Conservation (phyloP, 1,140 invertebrate genomes). For the Maconellicoccus hirsutus region DNA sequence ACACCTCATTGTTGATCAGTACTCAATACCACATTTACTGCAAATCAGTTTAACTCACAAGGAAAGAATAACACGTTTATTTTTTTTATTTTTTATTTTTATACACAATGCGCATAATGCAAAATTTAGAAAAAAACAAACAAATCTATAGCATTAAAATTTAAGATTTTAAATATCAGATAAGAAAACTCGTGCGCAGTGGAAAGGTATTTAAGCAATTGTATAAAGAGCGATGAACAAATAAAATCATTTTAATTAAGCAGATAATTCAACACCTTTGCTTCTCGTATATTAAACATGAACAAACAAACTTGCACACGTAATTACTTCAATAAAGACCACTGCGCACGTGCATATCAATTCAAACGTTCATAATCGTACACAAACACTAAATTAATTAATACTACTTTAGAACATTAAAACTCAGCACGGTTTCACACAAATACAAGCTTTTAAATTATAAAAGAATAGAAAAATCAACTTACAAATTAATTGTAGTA, state of each 20-base stretch:
- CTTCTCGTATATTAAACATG: background rate
- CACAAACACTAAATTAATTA: conserved; percentile 6
- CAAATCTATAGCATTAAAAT: background rate
- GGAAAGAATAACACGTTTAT: too few species aligned
- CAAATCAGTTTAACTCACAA: too few species aligned
- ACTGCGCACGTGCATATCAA: background rate
- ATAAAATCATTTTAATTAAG: background rate
- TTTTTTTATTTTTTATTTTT: background rate
- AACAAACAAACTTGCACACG: background rate
- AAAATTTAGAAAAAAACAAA: background rate
- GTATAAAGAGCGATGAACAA: background rate
- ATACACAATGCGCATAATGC: conserved; percentile 8
- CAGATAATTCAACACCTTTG: background rate
- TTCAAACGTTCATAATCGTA: background rate
- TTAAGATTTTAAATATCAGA: background rate
- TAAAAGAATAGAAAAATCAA: background rate
- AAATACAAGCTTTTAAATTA: conserved; percentile 5
- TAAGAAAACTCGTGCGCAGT: background rate
- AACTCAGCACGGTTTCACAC: background rate
- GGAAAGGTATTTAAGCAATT: background rate
- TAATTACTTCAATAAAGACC: background rate
- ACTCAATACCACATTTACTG: too few species aligned
- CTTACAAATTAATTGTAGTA: background rate
- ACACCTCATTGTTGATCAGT: too few species aligned
- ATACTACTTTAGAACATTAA: conserved; percentile 9